Conservation (phyloP, 2,888 invertebrate genomes). For the Crematogaster levior region DNA sequence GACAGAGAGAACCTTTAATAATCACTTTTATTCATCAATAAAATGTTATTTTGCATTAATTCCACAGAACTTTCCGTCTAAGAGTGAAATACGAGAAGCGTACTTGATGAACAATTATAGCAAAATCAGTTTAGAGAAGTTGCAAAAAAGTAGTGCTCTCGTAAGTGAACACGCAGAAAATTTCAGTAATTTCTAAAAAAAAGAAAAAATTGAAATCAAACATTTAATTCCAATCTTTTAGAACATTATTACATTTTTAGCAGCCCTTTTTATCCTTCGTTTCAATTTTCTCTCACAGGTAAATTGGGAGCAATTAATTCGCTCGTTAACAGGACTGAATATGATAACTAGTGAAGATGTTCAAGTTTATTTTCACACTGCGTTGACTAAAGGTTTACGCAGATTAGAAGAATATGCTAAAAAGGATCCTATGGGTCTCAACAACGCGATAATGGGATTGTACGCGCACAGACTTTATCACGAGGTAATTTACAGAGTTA, state of each 20-base stretch:
- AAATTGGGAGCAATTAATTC: slow-evolving; percentile 73
- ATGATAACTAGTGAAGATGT: slow-evolving; percentile 51
- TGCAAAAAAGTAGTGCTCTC: slow-evolving; percentile 54
- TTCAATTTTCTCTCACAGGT: slow-evolving; percentile 63
- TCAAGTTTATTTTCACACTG: slow-evolving; percentile 73
- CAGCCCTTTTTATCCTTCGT: neutral
- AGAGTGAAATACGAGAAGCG: slow-evolving; percentile 68
- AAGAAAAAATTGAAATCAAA: neutral
- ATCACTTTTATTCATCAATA: neutral
- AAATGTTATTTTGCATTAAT: slow-evolving; percentile 2
- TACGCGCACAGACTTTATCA: slow-evolving; percentile 74
- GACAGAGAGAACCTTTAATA: neutral
- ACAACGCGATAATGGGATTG: slow-evolving; percentile 76
- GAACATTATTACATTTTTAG: neutral
- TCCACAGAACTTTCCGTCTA: slow-evolving; percentile 68
- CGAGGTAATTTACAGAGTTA: slow-evolving; percentile 62
- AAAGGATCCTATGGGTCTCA: slow-evolving; percentile 51
- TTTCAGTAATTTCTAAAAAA: neutral
- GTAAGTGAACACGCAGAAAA: slow-evolving; percentile 55
- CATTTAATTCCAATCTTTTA: neutral
- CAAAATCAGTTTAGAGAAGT: slow-evolving; percentile 54
- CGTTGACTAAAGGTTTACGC: slow-evolving; percentile 60
- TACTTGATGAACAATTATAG: slow-evolving; percentile 72
- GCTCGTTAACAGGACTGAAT: slow-evolving; percentile 32
- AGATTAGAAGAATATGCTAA: slow-evolving; percentile 56